Evolutionary conservation across 2,113 vertebrate species (phyloP).

Genomic region (Crypturellus undulatus): DNA sequence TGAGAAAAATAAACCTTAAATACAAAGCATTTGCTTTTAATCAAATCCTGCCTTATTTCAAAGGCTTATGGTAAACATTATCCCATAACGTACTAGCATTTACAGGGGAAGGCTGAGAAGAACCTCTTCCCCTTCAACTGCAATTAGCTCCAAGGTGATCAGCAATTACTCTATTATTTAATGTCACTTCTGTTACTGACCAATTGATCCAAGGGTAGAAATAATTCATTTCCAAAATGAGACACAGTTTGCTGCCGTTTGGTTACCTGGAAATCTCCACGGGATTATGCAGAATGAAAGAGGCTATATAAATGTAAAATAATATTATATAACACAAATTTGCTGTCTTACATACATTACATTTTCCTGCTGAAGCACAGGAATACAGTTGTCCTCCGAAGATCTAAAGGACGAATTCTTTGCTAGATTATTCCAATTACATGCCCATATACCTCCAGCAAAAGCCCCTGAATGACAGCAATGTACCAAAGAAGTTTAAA

Average conservation of each 20-base stretch:
- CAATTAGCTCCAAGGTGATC: not conserved
- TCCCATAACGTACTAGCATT: slow-evolving; percentile 36
- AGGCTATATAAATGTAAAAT: not conserved
- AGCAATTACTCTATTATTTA: not conserved
- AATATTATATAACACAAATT: not conserved
- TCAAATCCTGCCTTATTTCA: slow-evolving; percentile 75
- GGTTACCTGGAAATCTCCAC: not conserved
- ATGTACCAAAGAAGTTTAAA: not conserved
- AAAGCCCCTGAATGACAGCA: not conserved
- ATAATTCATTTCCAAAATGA: not conserved
- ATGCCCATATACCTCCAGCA: not conserved
- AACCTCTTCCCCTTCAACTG: not conserved
- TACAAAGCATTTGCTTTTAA: slow-evolving; percentile 77
- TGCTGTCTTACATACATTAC: not conserved
- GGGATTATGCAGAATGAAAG: not conserved
- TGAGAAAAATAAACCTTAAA: slow-evolving; percentile 71
- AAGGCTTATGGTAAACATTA: slow-evolving; percentile 47
- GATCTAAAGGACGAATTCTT: not conserved
- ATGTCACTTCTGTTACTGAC: not conserved
- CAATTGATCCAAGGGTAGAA: not conserved
- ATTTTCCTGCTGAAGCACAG: not conserved
- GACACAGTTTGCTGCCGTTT: not conserved
- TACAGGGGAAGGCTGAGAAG: not conserved
- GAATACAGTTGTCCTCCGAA: not conserved
- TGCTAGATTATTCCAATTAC: not conserved